Evolutionary conservation across 2,797 vertebrate species (phyloP).

Genomic region (Erethizon dorsatum): DNA sequence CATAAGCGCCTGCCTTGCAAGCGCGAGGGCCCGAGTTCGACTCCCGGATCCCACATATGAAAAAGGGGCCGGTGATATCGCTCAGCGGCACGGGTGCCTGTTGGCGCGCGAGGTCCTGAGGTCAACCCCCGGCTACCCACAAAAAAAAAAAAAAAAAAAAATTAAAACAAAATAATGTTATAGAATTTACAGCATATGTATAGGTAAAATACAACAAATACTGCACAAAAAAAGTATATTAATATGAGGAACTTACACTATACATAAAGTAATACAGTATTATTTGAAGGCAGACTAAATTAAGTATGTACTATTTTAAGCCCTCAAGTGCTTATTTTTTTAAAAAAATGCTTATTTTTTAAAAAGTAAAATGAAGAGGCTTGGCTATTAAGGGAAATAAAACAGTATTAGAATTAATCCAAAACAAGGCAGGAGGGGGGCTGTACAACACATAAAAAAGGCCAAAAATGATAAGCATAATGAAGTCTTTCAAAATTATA

Average conservation of each 20-base stretch:
- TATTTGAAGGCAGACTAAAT: neutral
- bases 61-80: too few relatives aligned
- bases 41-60: too few relatives aligned
- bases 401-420: neutral
- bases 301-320: neutral
- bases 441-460: neutral
- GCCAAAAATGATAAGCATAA: neutral
- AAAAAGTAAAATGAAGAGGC: neutral
- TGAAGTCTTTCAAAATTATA: slow-evolving; percentile 25
- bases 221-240: neutral
- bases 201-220: neutral
- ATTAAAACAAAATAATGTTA: neutral
- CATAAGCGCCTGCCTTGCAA: too few relatives aligned
- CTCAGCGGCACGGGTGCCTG: too few relatives aligned
- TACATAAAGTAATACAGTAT: neutral
- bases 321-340: neutral
- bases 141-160: too few relatives aligned
- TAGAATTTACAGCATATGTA: neutral
- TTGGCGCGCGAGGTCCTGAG: too few relatives aligned
- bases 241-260: neutral
- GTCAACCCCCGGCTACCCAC: too few relatives aligned
- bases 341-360: neutral
- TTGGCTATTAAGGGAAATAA: neutral
- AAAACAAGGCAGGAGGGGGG: neutral
- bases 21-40: too few relatives aligned